A percentile compares a stretch with the other conserved stretches of the same genome.
phyloP scores from a whole-genome alignment of 2,888 invertebrate genomes.

The Cartodere bifasciata region DNA sequence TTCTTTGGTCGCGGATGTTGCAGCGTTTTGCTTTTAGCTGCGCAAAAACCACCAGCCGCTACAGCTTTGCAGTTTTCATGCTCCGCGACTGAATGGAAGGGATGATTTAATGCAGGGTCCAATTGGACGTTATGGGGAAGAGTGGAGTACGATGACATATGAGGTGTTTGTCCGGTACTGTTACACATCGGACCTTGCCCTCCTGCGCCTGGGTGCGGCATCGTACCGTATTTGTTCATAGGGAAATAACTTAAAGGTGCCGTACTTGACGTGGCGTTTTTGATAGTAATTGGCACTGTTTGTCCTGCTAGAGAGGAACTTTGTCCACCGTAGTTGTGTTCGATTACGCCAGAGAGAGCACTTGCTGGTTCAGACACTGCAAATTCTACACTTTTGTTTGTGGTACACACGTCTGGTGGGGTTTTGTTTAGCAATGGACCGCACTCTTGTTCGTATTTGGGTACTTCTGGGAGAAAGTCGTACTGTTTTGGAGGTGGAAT shows the following conservation, averaged over 20 bases:
- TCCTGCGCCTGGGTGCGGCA: slow-evolving; percentile 27
- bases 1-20: slow-evolving; percentile 32
- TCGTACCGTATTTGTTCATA: slow-evolving; percentile 30
- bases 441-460: slow-evolving; percentile 31
- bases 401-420: slow-evolving; percentile 37
- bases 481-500: slow-evolving; percentile 23
- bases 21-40: slow-evolving; percentile 30
- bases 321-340: slow-evolving; percentile 20
- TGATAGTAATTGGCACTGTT: slow-evolving; percentile 36
- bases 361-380: slow-evolving; percentile 19
- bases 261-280: slow-evolving; percentile 27
- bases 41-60: slow-evolving; percentile 30
- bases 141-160: too few relatives aligned
- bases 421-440: slow-evolving; percentile 35
- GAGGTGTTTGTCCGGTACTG: too few relatives aligned
- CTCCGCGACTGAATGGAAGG: slow-evolving; percentile 33
- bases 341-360: slow-evolving; percentile 21
- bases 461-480: slow-evolving; percentile 23
- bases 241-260: slow-evolving; percentile 20
- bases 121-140: too few relatives aligned
- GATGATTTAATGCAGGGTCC: too few relatives aligned
- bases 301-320: slow-evolving; percentile 32
- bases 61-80: slow-evolving; percentile 31
- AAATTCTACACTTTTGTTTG: slow-evolving; percentile 31
- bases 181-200: too few relatives aligned